Evolutionary conservation across 2,888 invertebrate species (phyloP).

Genomic region (Eupeodes luniger): DNA sequence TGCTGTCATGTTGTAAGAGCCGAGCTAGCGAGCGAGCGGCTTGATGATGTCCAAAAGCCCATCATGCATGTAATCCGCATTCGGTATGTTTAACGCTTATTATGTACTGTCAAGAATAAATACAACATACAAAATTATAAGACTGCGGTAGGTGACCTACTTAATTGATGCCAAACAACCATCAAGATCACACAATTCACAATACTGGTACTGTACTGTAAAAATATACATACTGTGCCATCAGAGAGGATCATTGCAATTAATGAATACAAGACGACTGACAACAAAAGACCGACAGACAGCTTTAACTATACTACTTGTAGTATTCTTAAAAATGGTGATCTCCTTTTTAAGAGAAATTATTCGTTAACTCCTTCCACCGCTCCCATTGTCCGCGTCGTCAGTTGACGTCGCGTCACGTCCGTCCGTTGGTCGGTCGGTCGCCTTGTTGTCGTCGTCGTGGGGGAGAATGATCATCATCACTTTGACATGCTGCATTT

Average conservation of each 20-base stretch:
- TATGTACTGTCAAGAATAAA: conserved; percentile 47
- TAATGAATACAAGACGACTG: conserved; percentile 45
- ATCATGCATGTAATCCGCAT: conserved; percentile 15
- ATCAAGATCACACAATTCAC: not conserved
- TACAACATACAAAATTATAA: not conserved
- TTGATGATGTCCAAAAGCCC: conserved; percentile 8
- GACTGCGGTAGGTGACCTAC: conserved; percentile 67
- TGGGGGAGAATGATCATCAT: conserved; percentile 50
- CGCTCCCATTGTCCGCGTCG: conserved; percentile 3
- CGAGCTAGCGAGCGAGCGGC: not conserved
- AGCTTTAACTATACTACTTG: not conserved
- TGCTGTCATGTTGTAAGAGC: conserved; percentile 19
- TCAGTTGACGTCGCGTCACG: too few species aligned
- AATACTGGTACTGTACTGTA: not conserved
- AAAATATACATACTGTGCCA: too few species aligned
- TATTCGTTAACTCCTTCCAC: conserved; percentile 20
- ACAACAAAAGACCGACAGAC: conserved; percentile 31
- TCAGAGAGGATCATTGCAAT: conserved; percentile 40
- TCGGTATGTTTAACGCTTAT: conserved; percentile 64
- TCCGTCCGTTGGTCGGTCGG: not conserved
- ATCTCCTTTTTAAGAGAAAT: conserved; percentile 61
- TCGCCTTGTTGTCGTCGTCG: not conserved
- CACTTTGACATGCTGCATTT: conserved; percentile 23
- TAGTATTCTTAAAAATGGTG: conserved; percentile 8
- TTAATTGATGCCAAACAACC: conserved; percentile 40